These are phyloP conservation scores for Ophioderma brevispina DNA, from an alignment of 35 echinoderm and acorn worm genomes.

Conservation along the genomic window DNA sequence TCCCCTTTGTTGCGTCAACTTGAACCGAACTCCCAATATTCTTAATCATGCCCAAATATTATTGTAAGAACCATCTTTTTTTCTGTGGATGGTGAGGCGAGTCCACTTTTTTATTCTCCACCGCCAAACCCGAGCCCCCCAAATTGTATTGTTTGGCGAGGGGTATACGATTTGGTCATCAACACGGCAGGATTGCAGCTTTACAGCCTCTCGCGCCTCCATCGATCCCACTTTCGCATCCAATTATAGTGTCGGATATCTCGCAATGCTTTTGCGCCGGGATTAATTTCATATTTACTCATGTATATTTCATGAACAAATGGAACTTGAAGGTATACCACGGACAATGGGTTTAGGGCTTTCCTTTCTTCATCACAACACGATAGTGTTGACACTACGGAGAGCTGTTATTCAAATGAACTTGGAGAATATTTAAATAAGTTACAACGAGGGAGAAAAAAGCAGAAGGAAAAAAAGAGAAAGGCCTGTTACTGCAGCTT, in stretches of 20 bases:
- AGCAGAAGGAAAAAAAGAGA: neutral
- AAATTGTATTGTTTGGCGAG: neutral
- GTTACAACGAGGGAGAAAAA: neutral
- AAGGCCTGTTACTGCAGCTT: neutral
- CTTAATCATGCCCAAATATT: neutral
- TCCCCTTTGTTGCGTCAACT: neutral
- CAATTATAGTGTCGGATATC: conserved; percentile 10
- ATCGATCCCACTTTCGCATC: conserved; percentile 5
- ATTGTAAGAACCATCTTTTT: neutral
- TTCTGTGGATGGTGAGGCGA: neutral
- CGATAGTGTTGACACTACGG: neutral
- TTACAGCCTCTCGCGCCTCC: neutral
- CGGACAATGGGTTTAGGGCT: neutral
- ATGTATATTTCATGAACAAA: conserved; percentile 15
- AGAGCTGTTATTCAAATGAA: neutral
- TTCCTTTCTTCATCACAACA: neutral
- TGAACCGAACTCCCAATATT: neutral
- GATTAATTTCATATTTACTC: conserved; percentile 15
- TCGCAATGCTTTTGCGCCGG: neutral
- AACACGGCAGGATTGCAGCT: neutral
- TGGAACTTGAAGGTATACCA: neutral
- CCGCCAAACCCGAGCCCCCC: neutral
- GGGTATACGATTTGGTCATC: neutral
- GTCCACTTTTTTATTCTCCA: neutral
- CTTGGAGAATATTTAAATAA: neutral